These are phyloP conservation scores for Brachyrhaphis roseni DNA, from an alignment of 2,797 vertebrate genomes.

Conservation along the genomic window DNA sequence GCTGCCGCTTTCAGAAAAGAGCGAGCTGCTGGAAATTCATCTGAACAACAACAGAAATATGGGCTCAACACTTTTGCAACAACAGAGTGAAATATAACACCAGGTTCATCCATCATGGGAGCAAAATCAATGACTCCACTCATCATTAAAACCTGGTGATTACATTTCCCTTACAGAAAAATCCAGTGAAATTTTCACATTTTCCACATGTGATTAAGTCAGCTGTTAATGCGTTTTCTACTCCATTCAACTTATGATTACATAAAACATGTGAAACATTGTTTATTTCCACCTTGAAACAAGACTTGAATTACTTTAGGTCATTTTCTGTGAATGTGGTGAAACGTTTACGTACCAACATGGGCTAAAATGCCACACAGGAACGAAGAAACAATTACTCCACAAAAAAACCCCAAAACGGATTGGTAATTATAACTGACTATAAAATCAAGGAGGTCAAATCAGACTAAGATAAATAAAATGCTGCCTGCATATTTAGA, in stretches of 20 bases:
- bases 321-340: not conserved
- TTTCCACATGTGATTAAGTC: too few species aligned
- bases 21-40: not conserved
- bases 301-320: too few species aligned
- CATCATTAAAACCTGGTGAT: not conserved
- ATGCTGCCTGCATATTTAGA: not conserved
- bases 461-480: not conserved
- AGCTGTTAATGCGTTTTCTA: too few species aligned
- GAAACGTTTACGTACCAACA: not conserved
- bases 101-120: slow-evolving; percentile 1
- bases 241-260: too few species aligned
- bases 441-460: not conserved
- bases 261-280: too few species aligned
- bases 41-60: not conserved
- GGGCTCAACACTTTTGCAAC: slow-evolving; percentile 6
- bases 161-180: not conserved
- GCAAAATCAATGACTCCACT: not conserved
- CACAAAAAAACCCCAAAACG: too few species aligned
- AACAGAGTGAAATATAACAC: not conserved
- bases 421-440: not conserved
- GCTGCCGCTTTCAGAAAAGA: not conserved
- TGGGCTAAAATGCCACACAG: not conserved
- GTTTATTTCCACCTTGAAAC: too few species aligned
- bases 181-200: too few species aligned
- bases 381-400: not conserved